phyloP scores from a whole-genome alignment of 2,797 vertebrate species.

The Halcyon badia region DNA sequence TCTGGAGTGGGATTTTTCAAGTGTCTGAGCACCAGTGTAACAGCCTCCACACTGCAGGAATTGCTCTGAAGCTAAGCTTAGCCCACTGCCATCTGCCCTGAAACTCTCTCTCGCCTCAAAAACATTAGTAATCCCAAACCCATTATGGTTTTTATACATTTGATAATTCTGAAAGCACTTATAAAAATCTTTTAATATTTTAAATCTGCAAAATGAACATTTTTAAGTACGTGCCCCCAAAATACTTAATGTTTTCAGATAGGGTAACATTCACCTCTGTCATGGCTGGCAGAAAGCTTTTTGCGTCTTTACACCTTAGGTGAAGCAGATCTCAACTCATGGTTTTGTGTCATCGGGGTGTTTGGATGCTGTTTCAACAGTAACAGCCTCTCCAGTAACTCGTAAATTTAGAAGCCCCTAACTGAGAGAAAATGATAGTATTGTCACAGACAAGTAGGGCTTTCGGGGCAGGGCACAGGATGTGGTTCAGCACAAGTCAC shows the following conservation, averaged over 20 bases:
- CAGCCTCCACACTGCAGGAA: not conserved
- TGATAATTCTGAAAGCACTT: not conserved
- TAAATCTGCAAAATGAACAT: not conserved
- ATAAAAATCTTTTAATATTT: not conserved
- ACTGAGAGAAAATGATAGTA: not conserved
- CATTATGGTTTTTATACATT: not conserved
- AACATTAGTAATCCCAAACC: not conserved
- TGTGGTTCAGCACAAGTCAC: not conserved
- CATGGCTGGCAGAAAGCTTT: not conserved
- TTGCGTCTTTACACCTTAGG: not conserved
- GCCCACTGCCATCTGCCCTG: not conserved
- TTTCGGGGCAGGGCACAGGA: not conserved
- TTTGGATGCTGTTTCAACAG: not conserved
- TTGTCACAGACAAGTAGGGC: not conserved
- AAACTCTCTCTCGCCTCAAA: not conserved
- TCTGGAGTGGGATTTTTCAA: not conserved
- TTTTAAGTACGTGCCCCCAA: not conserved
- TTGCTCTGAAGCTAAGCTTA: not conserved
- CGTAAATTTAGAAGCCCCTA: not conserved
- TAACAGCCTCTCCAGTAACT: not conserved
- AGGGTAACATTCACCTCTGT: not conserved
- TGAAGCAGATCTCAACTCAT: accelerated
- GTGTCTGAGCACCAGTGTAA: not conserved
- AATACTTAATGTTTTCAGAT: not conserved
- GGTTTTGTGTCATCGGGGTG: not conserved